Base-by-base conservation (phyloP, 2,888 invertebrate species). In the Plebejus anna region DNA sequence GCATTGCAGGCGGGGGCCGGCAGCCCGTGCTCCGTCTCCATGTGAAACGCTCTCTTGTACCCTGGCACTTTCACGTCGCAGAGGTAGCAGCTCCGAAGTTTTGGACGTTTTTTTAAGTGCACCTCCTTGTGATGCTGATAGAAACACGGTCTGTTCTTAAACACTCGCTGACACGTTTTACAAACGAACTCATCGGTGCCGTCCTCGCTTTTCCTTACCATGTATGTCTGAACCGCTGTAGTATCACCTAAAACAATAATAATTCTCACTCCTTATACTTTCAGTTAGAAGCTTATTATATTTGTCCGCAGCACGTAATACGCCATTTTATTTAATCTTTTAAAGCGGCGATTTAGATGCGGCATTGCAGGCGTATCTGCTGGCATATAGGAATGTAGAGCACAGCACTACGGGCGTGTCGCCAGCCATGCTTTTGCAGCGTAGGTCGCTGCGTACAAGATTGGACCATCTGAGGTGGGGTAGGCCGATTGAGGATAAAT, bases 91-190 rank as follows among this genome's bases (percentile, higher is more conserved):
- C 85, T 84, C 0, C 88, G 78, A 4, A 83, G 80, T 75, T 82
- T 82, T 0, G 86, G 87, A 0, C 86, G 81, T 13, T 80, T 79
- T 77, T 88, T 86, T 11, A 87, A 79, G 70, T 89, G 89, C 2
- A 88, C 87, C 66, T 84, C 84, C 0, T 85, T 80, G 76, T 87
- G 83, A 78, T 89, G 88, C 61, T 87, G 87, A 0, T 85, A 85
- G 13, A 87, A 83, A 1, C 84, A 80, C 0, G 84, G 82, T 66
- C 85, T 84, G 0, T 84, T 84, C 0, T 82, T 80, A 80, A 85
- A 88, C 0, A 72, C 57, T 70, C 82, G 83, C 0, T 78, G 78
- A 78, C 88, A 88, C 1, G 78, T 38, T 55, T 82, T 84, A 82
- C 88, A 88, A 0, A 72, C 87, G 78, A 76, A 81, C 7, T 47